A percentile compares a stretch with the other conserved stretches of the same genome.
phyloP scores from a whole-genome alignment of 1,140 invertebrate genomes.

The Antheraea mylitta region DNA sequence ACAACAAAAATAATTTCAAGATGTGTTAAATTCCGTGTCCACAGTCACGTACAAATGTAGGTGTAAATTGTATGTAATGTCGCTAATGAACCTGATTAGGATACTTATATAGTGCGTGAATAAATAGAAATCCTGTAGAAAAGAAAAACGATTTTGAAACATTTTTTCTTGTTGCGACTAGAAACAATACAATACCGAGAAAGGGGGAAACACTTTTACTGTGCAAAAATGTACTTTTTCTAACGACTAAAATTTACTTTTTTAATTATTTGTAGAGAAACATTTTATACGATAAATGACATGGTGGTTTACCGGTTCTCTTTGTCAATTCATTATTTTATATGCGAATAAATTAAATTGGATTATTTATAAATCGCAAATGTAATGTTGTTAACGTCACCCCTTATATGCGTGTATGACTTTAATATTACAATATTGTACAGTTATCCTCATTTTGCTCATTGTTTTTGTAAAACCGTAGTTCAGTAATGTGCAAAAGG shows the following conservation, averaged over 20 bases:
- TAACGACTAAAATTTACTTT: too few species aligned
- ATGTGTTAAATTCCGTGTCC: neutral
- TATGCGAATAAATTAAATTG: neutral
- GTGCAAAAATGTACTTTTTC: too few species aligned
- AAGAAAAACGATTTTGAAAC: neutral
- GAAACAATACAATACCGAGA: neutral
- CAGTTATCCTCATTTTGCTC: neutral
- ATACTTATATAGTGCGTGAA: neutral
- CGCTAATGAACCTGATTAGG: neutral
- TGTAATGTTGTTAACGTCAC: neutral
- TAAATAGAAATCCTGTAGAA: neutral
- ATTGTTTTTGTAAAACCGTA: too few species aligned
- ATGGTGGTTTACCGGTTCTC: neutral
- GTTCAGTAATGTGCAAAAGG: neutral
- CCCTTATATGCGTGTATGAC: neutral
- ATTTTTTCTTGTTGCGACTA: neutral
- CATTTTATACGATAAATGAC: neutral
- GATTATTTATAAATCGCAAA: neutral
- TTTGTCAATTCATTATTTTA: neutral
- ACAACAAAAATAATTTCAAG: neutral
- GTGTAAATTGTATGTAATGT: constrained; percentile 1
- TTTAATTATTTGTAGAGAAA: neutral
- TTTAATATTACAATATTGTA: constrained; percentile 1
- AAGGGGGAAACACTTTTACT: neutral
- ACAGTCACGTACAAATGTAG: neutral